These are phyloP conservation scores for Erannis defoliaria DNA, from an alignment of 2,888 invertebrate species.

Conservation along the genomic window DNA sequence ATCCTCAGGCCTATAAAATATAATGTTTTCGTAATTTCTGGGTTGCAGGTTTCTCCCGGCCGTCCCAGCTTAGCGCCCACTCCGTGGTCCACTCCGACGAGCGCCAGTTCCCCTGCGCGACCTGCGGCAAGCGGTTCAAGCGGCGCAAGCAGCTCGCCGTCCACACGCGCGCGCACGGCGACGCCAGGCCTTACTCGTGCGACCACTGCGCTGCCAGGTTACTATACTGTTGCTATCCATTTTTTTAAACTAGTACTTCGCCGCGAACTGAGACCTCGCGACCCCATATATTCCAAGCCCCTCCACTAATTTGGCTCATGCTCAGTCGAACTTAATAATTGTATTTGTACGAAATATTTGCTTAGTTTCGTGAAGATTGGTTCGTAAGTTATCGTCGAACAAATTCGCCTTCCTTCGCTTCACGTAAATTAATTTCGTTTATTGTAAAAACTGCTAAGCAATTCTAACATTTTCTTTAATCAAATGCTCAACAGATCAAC, in stretches of 20 bases:
- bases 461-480: no score
- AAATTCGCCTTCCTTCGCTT: no score
- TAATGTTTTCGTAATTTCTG: neutral
- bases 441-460: no score
- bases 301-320: no score
- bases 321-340: no score
- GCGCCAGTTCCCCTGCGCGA: slow-evolving; percentile 65
- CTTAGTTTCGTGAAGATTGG: no score
- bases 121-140: slow-evolving; percentile 74
- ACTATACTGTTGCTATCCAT: slow-evolving; percentile 3
- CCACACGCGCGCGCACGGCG: slow-evolving; percentile 67
- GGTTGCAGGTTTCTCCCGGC: slow-evolving; percentile 66
- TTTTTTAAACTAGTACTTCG: neutral
- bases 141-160: slow-evolving; percentile 67
- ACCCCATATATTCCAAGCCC: no score
- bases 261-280: no score
- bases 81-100: slow-evolving; percentile 66
- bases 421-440: no score
- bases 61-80: slow-evolving; percentile 66
- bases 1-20: no score
- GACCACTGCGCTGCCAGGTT: slow-evolving; percentile 74
- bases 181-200: slow-evolving; percentile 69
- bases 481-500: neutral
- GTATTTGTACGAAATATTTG: no score
- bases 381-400: no score